Evolutionary conservation across 1,140 invertebrate genomes (phyloP), one percentile per base, ranked within the genome.

Genomic region (Drosophila oshimai): DNA sequence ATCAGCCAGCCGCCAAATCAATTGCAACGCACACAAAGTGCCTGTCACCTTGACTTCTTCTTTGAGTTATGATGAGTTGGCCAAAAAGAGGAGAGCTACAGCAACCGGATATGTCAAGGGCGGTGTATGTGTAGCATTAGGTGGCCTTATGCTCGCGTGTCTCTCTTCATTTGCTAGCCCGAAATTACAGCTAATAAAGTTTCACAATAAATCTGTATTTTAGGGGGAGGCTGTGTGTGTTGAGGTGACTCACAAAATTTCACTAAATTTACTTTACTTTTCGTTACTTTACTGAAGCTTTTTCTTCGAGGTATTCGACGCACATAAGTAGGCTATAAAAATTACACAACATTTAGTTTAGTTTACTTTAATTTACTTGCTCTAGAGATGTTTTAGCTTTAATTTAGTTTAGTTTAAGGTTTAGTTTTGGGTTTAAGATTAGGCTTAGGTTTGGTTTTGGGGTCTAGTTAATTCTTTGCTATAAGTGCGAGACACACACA

Each of bases 401-500:
- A 18, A 57, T 61, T 74, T 64, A 49, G 51, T 31, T 50, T 68
- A 41, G 34, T 34, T 61, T 72, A 46, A 49, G 51, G 22, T 36
- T 55, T 26, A 12, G 5, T 45, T 62, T 34, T 53, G n/a, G n/a
- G 50, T 49, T 34, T 45, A 6, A 17, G n/a, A 37, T 47, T 64
- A 22, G 29, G n/a, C 36, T 76, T 65, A 64, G 49, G 20, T 10
- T 51, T 62, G 28, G 4, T 18, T 44, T 26, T 29, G 10, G 24
- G 28, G 39, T 26, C 51, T 37, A 55, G 28, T 17, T 61, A 61
- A 73, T 62, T 18, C 45, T 33, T 74, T 60, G 53, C 58, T 81
- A 70, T 84, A 83, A 83, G 86, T 84, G 75, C 79, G 54, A 81
- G 57, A 87, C 81, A 86, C 81, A 70, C 79, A 86, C 81, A 87